phyloP scores from a whole-genome alignment of 1,140 invertebrate species.

The Stegodyphus dumicola region DNA sequence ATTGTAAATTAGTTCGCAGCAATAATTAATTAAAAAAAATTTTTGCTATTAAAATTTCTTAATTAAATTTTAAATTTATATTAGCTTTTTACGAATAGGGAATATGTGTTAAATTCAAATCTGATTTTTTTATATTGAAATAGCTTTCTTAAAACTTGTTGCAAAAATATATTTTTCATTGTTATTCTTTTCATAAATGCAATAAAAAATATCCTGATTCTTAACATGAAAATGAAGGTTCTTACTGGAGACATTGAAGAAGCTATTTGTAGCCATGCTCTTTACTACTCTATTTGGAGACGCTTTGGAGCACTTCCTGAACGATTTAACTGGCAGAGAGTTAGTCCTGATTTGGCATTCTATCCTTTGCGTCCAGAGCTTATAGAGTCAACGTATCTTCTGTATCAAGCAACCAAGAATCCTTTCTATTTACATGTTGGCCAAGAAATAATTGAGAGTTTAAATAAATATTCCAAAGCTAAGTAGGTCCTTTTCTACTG shows the following conservation, averaged over 20 bases:
- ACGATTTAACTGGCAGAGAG: conserved; percentile 77
- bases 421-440: conserved; percentile 81
- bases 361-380: conserved; percentile 79
- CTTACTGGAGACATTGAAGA: conserved; percentile 79
- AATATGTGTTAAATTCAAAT: too few species aligned
- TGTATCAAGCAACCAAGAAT: conserved; percentile 79
- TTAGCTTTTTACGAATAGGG: too few species aligned
- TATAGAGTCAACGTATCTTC: conserved; percentile 78
- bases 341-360: conserved; percentile 75
- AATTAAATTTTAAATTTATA: too few species aligned
- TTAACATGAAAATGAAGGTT: conserved; percentile 68
- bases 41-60: too few species aligned
- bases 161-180: conserved; percentile 40
- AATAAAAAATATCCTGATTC: background rate
- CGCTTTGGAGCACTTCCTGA: conserved; percentile 77
- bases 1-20: too few species aligned
- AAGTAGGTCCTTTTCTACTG: conserved; percentile 66
- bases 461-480: conserved; percentile 74
- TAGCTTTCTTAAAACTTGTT: too few species aligned
- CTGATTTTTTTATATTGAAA: too few species aligned
- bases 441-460: conserved; percentile 74
- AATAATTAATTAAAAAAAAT: too few species aligned
- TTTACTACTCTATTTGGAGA: conserved; percentile 78
- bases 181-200: conserved; percentile 10
- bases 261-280: conserved; percentile 78